phyloP scores from a whole-genome alignment of 2,888 invertebrate genomes.

The Hermaeophaga mercurialis region DNA sequence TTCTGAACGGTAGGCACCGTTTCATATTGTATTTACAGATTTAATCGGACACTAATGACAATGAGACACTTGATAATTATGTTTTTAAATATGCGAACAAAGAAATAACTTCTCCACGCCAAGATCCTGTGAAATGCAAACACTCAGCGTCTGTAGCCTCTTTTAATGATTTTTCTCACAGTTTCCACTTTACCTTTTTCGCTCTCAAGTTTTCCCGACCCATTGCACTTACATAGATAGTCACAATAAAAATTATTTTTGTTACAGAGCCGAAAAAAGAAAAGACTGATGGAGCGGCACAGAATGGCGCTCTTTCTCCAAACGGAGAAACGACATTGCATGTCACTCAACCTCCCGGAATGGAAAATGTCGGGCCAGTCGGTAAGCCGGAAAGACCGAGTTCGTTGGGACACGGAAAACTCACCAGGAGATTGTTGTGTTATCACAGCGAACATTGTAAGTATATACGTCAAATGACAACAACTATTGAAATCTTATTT shows the following conservation, averaged over 20 bases:
- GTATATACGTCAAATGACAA: too few relatives aligned
- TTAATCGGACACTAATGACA: too few relatives aligned
- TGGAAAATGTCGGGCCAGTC: slow-evolving; percentile 39
- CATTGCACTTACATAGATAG: not conserved
- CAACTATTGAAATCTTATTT: too few relatives aligned
- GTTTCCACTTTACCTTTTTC: not conserved
- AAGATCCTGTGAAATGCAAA: too few relatives aligned
- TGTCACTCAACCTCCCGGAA: slow-evolving; percentile 50
- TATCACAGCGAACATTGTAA: slow-evolving; percentile 79
- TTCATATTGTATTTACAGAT: too few relatives aligned
- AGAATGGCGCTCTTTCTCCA: slow-evolving; percentile 68
- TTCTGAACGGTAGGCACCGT: too few relatives aligned
- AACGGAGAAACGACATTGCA: slow-evolving; percentile 59
- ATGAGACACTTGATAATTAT: too few relatives aligned
- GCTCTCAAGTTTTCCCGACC: not conserved
- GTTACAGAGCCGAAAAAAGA: slow-evolving; percentile 91
- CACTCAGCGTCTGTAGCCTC: too few relatives aligned
- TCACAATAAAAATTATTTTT: slow-evolving; percentile 35
- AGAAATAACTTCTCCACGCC: too few relatives aligned
- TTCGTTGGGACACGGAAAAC: slow-evolving; percentile 75
- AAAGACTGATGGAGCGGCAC: slow-evolving; percentile 74
- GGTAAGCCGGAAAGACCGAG: slow-evolving; percentile 77
- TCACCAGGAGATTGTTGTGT: slow-evolving; percentile 76
- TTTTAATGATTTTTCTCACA: not conserved
- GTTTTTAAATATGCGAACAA: too few relatives aligned